phyloP scores from a whole-genome alignment of 2,888 invertebrate genomes.

The Tetranychus piercei region DNA sequence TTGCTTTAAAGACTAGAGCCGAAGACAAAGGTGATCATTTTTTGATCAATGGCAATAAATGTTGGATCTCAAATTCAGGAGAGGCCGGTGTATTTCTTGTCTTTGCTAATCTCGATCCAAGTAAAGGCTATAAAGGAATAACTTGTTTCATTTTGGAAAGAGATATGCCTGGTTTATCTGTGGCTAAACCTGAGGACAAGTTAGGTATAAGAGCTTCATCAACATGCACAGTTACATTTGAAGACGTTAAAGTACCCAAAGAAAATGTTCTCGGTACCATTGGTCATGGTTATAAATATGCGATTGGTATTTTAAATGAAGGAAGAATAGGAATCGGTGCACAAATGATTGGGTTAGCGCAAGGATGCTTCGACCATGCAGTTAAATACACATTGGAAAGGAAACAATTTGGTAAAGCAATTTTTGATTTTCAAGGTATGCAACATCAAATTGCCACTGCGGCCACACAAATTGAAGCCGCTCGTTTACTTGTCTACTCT shows the following conservation, averaged over 20 bases:
- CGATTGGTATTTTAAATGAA: slow-evolving; percentile 83
- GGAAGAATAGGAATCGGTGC: slow-evolving; percentile 45
- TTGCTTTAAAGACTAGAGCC: slow-evolving; percentile 76
- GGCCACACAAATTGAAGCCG: slow-evolving; percentile 71
- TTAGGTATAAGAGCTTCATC: slow-evolving; percentile 77
- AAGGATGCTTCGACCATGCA: slow-evolving; percentile 86
- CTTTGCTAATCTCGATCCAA: slow-evolving; percentile 76
- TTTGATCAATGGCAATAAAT: slow-evolving; percentile 78
- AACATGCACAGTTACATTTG: slow-evolving; percentile 82
- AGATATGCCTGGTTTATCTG: slow-evolving; percentile 59
- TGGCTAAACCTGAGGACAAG: slow-evolving; percentile 83
- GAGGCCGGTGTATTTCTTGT: slow-evolving; percentile 78
- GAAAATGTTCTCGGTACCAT: slow-evolving; percentile 62
- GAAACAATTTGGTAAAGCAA: slow-evolving; percentile 73
- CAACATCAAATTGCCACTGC: slow-evolving; percentile 84
- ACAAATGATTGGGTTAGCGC: slow-evolving; percentile 75
- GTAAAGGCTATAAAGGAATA: slow-evolving; percentile 72
- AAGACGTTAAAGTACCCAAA: slow-evolving; percentile 67
- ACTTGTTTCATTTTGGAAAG: slow-evolving; percentile 86
- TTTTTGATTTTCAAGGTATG: slow-evolving; percentile 84
- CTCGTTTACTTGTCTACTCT: slow-evolving; percentile 76
- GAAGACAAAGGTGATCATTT: slow-evolving; percentile 73
- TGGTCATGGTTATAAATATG: slow-evolving; percentile 87
- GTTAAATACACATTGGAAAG: slow-evolving; percentile 81
- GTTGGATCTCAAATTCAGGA: slow-evolving; percentile 96